Base-by-base conservation (phyloP, 2,888 invertebrate species). In the Scotopteryx bipunctaria region DNA sequence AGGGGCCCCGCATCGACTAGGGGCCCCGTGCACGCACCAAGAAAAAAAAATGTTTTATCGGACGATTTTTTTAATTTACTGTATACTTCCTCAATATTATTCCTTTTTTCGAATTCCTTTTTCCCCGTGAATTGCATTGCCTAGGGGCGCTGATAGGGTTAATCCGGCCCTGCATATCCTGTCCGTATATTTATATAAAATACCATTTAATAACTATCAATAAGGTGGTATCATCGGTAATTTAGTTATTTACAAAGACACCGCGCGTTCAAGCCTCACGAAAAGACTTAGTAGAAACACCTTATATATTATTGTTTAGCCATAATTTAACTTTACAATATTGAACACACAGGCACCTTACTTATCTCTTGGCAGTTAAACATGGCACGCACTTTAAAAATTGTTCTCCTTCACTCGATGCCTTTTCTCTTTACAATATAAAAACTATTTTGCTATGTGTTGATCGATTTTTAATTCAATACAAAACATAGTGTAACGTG, bases 271-370 rank as follows among this genome's bases (percentile, higher is more conserved):
- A 54, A 54, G 40, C 31, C 48, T 40, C 48, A 17, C 25, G 32
- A 38, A 19, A 44, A 11, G 15, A 31, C 29, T 40, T 25, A 27
- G 11, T 38, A 29, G 5, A 23, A 42, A 59, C 41, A 52, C 35
- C 43, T 52, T 55, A 64, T 51, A 68, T 67, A 71, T 68, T 68
- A 68, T 67, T 68, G 69, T 76, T 68, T 67, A 76, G 50, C 65
- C 70, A 70, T 73, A 70, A 67, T 66, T n/a, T 71, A 69, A 75
- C 63, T 63, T 73, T 72, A 67, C 64, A 74, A 78, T 69, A 69
- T 74, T 88, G 87, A 88, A 89, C 88, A 88, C 89, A 81, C 83
- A 86, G 87, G 88, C 87, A 83, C 83, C 83, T 86, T 82, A 83
- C 70, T 73, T 76, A 72, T 73, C 66, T 73, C 77, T 84, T 84